Percentiles rank a stretch among this genome's conserved stretches.
Conservation (phyloP, 2,888 invertebrate species). For the Diloba caeruleocephala region DNA sequence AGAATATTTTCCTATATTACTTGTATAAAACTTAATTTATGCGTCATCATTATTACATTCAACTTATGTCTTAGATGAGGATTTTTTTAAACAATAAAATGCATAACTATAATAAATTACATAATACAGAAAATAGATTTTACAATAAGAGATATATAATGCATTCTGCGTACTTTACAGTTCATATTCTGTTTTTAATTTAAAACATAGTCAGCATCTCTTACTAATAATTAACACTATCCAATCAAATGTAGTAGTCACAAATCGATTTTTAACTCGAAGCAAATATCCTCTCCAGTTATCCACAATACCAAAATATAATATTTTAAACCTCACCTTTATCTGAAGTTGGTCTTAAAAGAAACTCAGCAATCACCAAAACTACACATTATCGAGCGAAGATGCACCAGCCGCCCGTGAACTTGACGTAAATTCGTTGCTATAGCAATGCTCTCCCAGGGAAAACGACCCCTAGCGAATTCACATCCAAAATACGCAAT, state of each 20-base stretch:
- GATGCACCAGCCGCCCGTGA: constrained; percentile 87
- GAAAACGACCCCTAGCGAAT: constrained; percentile 68
- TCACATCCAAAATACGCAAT: constrained; percentile 65
- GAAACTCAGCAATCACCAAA: constrained; percentile 59
- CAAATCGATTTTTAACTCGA: constrained; percentile 21
- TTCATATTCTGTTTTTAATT: too few species aligned
- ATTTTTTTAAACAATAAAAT: constrained; percentile 23
- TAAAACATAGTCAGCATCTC: too few species aligned
- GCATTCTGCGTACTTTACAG: too few species aligned
- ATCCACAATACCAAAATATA: constrained; percentile 10
- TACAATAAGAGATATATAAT: too few species aligned
- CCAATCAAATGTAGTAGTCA: not conserved
- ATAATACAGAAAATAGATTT: not conserved
- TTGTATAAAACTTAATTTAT: constrained; percentile 9
- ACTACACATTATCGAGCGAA: constrained; percentile 83
- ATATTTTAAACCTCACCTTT: constrained; percentile 47
- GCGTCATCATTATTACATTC: constrained; percentile 28
- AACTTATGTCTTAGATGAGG: constrained; percentile 12
- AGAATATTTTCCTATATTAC: constrained; percentile 1
- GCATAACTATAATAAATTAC: too few species aligned
- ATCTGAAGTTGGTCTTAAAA: constrained; percentile 35
- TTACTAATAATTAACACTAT: too few species aligned
- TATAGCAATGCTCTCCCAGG: constrained; percentile 82
- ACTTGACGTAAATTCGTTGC: constrained; percentile 82
- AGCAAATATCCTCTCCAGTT: constrained; percentile 9